These are phyloP conservation scores for Spodoptera litura DNA, from an alignment of 1,140 invertebrate species.

Conservation along the genomic window DNA sequence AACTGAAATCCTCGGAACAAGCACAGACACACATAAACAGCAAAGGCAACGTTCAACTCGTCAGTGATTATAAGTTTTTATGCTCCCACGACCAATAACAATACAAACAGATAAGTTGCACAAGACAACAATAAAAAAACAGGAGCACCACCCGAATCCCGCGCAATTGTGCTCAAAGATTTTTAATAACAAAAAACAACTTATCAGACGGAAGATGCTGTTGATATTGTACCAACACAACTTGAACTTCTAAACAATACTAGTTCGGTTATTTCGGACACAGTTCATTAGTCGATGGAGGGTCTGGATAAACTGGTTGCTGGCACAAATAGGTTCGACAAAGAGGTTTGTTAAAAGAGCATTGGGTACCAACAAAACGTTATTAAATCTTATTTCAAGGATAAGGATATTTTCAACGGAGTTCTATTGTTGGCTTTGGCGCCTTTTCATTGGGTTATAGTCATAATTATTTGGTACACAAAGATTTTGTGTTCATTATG, in stretches of 20 bases:
- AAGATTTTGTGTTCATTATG: conserved; percentile 6
- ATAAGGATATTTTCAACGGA: conserved; percentile 68
- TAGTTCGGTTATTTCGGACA: not conserved
- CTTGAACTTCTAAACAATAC: conserved; percentile 52
- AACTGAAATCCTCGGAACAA: too few species aligned
- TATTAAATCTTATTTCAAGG: conserved; percentile 79
- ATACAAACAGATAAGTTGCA: conserved; percentile 30
- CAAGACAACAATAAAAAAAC: conserved; percentile 30
- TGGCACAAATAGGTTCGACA: conserved; percentile 63
- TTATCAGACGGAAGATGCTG: conserved; percentile 67
- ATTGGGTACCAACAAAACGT: conserved; percentile 77
- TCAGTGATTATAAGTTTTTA: conserved; percentile 35
- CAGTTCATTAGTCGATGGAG: conserved; percentile 29
- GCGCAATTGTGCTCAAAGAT: conserved; percentile 49
- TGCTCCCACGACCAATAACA: conserved; percentile 26
- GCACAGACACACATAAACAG: not conserved
- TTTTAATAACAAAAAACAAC: conserved; percentile 73
- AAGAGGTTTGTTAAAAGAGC: conserved; percentile 76
- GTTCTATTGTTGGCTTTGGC: conserved; percentile 61
- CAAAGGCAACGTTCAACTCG: conserved; percentile 13
- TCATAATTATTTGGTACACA: conserved; percentile 34
- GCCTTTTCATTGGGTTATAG: conserved; percentile 59
- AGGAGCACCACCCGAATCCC: conserved; percentile 26
- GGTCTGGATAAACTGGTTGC: conserved; percentile 61
- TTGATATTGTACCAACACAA: conserved; percentile 55